These are phyloP conservation scores for Sipha flava DNA, from an alignment of 1,140 invertebrate genomes.

Conservation along the genomic window DNA sequence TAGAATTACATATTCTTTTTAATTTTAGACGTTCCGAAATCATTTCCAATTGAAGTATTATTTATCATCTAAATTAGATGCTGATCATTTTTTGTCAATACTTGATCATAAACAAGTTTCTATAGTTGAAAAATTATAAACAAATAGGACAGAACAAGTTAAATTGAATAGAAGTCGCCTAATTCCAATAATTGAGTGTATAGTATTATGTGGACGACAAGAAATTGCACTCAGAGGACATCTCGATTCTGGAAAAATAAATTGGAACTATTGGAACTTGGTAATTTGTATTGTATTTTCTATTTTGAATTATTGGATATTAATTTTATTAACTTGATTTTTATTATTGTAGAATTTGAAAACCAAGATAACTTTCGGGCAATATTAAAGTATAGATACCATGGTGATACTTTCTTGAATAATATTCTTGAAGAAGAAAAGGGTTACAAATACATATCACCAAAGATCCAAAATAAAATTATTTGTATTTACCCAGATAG, in stretches of 20 bases:
- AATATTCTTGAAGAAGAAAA: neutral
- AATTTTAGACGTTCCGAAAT: no score
- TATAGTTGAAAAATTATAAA: no score
- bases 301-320: neutral
- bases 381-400: neutral
- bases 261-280: no score
- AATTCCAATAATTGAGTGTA: neutral
- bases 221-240: neutral
- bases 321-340: neutral
- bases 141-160: no score
- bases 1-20: no score
- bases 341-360: neutral
- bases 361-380: neutral
- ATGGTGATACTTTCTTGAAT: neutral
- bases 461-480: neutral
- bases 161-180: neutral
- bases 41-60: no score
- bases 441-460: neutral
- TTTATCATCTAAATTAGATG: no score
- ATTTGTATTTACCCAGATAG: neutral
- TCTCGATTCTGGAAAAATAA: neutral
- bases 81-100: no score
- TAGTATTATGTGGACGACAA: neutral
- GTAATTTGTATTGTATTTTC: neutral
- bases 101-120: no score